These are phyloP conservation scores for Geopemphigus sp. DNA, from an alignment of 1,140 invertebrate species.

Conservation along the genomic window DNA sequence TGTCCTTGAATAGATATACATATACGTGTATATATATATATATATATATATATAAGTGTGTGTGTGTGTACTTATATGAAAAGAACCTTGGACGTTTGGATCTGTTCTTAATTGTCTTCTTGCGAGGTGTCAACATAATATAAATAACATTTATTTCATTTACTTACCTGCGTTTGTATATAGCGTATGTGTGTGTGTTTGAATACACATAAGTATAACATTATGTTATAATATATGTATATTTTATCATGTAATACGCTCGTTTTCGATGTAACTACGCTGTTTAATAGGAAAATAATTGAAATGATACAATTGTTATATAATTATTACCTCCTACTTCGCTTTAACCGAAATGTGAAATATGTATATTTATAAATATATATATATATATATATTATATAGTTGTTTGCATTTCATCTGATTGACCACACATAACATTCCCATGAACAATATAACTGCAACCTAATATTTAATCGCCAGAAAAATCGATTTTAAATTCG, in stretches of 20 bases:
- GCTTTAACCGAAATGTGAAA: not conserved
- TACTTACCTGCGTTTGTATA: not conserved
- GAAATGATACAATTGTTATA: not conserved
- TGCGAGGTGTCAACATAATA: not conserved
- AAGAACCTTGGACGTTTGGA: not conserved
- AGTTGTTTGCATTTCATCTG: too few species aligned
- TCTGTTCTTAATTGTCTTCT: not conserved
- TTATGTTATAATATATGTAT: too few species aligned
- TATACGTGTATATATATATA: too few species aligned
- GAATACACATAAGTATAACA: not conserved
- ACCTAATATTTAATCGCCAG: too few species aligned
- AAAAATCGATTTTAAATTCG: not conserved
- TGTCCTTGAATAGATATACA: not conserved
- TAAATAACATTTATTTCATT: not conserved
- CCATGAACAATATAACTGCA: too few species aligned
- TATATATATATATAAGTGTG: too few species aligned
- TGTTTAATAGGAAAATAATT: conserved; percentile 17
- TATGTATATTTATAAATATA: too few species aligned
- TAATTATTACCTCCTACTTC: not conserved
- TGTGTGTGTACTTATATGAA: not conserved
- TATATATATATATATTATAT: too few species aligned
- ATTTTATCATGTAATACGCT: not conserved
- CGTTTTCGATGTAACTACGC: not conserved
- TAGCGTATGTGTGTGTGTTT: not conserved
- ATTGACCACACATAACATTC: too few species aligned